phyloP scores from a whole-genome alignment of 2,888 invertebrate genomes.

The Pterostichus madidus region DNA sequence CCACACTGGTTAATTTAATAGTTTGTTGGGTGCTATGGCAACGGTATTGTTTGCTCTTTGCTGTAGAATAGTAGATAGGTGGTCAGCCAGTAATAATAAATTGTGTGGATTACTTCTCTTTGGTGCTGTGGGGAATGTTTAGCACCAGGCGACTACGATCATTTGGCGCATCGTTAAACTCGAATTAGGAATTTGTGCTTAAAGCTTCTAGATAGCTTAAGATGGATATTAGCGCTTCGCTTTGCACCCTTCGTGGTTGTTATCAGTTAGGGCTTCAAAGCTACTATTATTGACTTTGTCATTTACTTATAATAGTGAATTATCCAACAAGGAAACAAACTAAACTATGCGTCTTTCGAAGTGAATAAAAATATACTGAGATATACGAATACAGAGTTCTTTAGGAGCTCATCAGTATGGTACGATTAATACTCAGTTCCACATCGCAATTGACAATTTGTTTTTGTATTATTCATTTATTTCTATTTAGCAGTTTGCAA shows the following conservation, averaged over 20 bases:
- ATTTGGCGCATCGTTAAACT: slow-evolving; percentile 38
- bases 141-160: slow-evolving; percentile 14
- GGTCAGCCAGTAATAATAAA: slow-evolving; percentile 40
- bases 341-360: too few relatives aligned
- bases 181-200: slow-evolving; percentile 35
- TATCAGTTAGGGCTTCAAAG: too few relatives aligned
- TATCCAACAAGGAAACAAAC: too few relatives aligned
- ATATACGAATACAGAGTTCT: too few relatives aligned
- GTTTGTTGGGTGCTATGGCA: background rate
- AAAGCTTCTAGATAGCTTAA: slow-evolving; percentile 4
- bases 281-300: too few relatives aligned
- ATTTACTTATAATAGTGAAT: too few relatives aligned
- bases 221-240: slow-evolving; percentile 13
- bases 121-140: slow-evolving; percentile 12
- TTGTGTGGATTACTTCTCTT: slow-evolving; percentile 31
- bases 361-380: too few relatives aligned
- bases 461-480: too few relatives aligned
- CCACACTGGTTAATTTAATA: slow-evolving; percentile 20
- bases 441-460: too few relatives aligned
- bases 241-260: background rate
- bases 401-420: too few relatives aligned
- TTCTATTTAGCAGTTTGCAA: too few relatives aligned
- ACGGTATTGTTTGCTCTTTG: slow-evolving; percentile 23
- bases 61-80: slow-evolving; percentile 27
- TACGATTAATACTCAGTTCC: too few relatives aligned